Base-by-base conservation (phyloP, 92 coral and sea anemone genomes). In the Umimayanthus kanabou region DNA sequence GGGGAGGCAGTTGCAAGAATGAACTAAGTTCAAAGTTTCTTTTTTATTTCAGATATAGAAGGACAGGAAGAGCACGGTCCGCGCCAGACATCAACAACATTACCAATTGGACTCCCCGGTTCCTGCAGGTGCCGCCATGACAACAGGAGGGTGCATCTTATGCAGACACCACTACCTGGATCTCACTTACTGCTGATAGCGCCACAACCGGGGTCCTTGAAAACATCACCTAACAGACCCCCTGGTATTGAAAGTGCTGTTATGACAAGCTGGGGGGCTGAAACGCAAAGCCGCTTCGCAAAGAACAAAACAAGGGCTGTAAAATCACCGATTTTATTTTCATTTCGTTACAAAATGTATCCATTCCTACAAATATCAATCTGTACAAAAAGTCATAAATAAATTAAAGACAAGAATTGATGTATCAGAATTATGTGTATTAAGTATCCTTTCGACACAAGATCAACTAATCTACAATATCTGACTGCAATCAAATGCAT, bases 51-150 rank as follows among this genome's bases (percentile, higher is more conserved):
- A 91, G 94, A 49, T 93, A 90, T 71, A 45, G 80, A 30, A 85
- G 92, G 39, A 92, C 93, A 11, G 97, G 95, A 33, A 90, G 97
- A 29, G 93, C 97, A n/a, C 87, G 87, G 53, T 94, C 97, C 40
- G 97, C 95, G 39, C 97, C 97, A 9, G 91, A 94, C 76, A 90
- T 94, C 81, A 90, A 92, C 39, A 85, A 90, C 77, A 82, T 94
- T 8, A 81, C 82, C 13, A 84, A 85, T 86, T 94, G 92, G 92
- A 92, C 86, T 69, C 96, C 97, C 37, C 72, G 92, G 42, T 26
- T 92, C 9, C 80, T 77, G 53, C 87, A 85, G 39, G 70, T 82
- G 76, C 90, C 93, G 23, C 88, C 77, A 9, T 73, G 80, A 70
- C 22, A 30, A 33, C 16, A 5, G 67, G 61, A 0, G 43, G 66